Evolutionary conservation across 1,140 invertebrate species (phyloP), one percentile per base, ranked within the genome.

Genomic region (Cydia fagiglandana): DNA sequence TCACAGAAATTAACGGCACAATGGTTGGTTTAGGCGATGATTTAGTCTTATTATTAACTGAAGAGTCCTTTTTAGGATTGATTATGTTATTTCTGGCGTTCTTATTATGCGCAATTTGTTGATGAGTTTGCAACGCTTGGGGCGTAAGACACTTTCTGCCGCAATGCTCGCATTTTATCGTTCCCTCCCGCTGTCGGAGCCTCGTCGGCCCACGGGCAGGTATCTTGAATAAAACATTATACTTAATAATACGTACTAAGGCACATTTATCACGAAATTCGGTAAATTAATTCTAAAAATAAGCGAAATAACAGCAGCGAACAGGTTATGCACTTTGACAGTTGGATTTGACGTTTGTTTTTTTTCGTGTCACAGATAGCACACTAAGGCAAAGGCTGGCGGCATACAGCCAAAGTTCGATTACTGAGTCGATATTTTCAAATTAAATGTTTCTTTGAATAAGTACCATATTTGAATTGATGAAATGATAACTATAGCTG

Each of bases 141-240:
- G 66, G 66, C 6, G 66, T 70, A 3, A 70, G 66, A 15, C 66
- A 70, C 34, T 70, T 70, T 70, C 66, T 70, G 12, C 66, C 66
- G 34, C 66, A 70, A 28, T 41, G 12, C 15, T 70, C 66, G 30
- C 66, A 70, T 70, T 70, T 70, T 38, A 70, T 34, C 6, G 34
- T 30, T n/a, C 66, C 30, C 9, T 70, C 34, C 0, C 34, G 30
- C 38, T 70, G 30, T 45, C 66, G 0, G n/a, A 70, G 66, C 66
- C 66, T 24, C 7, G 66, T 70, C 2, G 66, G 66, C 7, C 15
- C 66, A 4, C 30, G 34, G 30, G 66, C 30, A 4, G 34, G n/a
- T 12, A 20, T 70, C 66, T 70, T 70, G 38, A 70, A 70, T 1
- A 17, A 38, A 38, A 70, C 66, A 70, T 70, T 70, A 17, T 30